Base-by-base conservation (phyloP, 2,888 invertebrate species). In the Allolobophora icterica region DNA sequence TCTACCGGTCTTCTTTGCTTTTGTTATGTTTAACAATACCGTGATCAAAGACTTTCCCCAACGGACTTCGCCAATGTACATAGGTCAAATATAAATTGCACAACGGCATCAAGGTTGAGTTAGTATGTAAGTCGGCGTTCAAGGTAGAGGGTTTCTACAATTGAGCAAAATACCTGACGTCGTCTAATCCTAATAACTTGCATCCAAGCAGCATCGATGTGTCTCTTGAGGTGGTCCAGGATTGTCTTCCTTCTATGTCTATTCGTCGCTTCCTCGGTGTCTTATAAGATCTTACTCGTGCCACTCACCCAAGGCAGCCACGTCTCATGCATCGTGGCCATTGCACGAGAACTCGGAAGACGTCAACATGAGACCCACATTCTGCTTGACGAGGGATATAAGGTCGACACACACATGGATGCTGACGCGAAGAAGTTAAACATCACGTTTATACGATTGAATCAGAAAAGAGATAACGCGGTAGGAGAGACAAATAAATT, bases 321-420 rank as follows among this genome's bases (percentile, higher is more conserved):
- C 42, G 45, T 89, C 6, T 38, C 38, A 24, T 89, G 40, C 45
- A n/a, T 89, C 17, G 33, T 89, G 38, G 30, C 34, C 30, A 89
- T 89, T n/a, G 89, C 40, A 33, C 24, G 45, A 89, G 89, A 42
- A 40, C 45, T 89, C 2, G 42, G 89, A 40, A 34, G 30, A 17
- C 89, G 89, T n/a, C 42, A 45, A 42, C 89, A 89, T 17, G 89
- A 89, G 11, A 34, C 89, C 13, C 42, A 89, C 89, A 45, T 89
- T 45, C 30, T 45, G 45, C 6, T 89, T 30, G 34, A 42, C 21
- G 89, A 89, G 8, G 45, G 45, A n/a, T 89, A 34, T 45, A 38
- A 34, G 45, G 21, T 42, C 34, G 42, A 40, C 42, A 17, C 42
- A n/a, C 30, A 40, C 6, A 45, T 11, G n/a, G 40, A n/a, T 8